Base-by-base conservation (phyloP, 2,113 vertebrate genomes). In the Megalops atlanticus region DNA sequence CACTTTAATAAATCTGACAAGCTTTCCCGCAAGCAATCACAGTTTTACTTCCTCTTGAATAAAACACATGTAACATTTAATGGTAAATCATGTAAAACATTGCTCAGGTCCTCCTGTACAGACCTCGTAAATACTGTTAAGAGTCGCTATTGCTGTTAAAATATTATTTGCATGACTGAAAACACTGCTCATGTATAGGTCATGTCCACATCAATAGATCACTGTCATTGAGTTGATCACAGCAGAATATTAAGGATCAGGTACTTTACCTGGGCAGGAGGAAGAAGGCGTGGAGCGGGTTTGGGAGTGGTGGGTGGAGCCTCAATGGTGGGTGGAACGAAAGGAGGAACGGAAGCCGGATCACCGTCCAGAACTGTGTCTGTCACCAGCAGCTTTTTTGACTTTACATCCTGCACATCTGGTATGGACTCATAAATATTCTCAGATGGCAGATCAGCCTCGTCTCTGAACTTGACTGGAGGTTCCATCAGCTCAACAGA, bases 341-440 rank as follows among this genome's bases (percentile, higher is more conserved):
- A n/a, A n/a, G n/a, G 18, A 36, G 79, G 79, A 73, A 54, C 24
- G 27, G 78, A 54, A 35, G 21, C 5, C 21, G 40, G 64, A 35
- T 1, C 68, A 31, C 64, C 40, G 71, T 5, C 36, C 0, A n/a
- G 27, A 14, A 80, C 54, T 5, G 14, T 68, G 2, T 82, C 80
- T 0, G 81, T 8, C 27, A 43, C 68, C 0, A 3, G 40, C 14
- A 40, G 1, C 39, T 83, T 76, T 52, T 45, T 69, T 1, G 11
- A 58, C 0, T 87, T 54, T 21, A 79, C 74, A 4, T 11, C 0
- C 2, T 87, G 79, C 1, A 83, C 15, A 18, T 93, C 93, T 58
- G 84, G 88, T 77, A 90, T n/a, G 6, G 88, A 78, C 78, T 88
- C 38, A 1, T 89, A 90, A 41, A 93, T 49, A 2, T 89, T 90